Conservation (phyloP, 2,797 vertebrate species). For the Ispidina lecontei region DNA sequence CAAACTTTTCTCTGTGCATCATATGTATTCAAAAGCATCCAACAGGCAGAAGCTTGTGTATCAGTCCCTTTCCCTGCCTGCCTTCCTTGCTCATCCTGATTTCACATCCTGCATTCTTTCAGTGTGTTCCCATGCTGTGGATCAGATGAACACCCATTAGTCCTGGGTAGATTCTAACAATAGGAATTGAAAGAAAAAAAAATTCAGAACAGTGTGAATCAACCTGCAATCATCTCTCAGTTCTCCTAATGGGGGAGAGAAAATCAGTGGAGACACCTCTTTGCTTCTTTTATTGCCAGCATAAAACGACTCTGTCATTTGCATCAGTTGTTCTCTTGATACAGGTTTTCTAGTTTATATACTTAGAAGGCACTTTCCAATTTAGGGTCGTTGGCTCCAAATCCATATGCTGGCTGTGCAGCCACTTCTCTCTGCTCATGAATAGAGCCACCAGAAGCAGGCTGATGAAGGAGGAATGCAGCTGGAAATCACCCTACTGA, state of each 20-base stretch:
- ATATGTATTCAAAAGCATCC: neutral
- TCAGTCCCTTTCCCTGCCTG: neutral
- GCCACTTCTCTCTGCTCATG: neutral
- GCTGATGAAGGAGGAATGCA: slow-evolving; percentile 6
- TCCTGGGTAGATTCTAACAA: slow-evolving; percentile 23
- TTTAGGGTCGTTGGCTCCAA: slow-evolving; percentile 12
- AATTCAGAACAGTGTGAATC: slow-evolving; percentile 14
- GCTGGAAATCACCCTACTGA: neutral
- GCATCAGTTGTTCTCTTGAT: slow-evolving; percentile 30
- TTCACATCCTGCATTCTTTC: slow-evolving; percentile 2
- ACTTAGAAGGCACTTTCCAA: slow-evolving; percentile 23
- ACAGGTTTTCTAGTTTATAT: slow-evolving; percentile 34
- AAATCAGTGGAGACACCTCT: slow-evolving; percentile 42
- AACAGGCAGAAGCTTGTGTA: neutral
- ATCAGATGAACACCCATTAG: slow-evolving; percentile 22
- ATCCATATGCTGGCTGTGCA: slow-evolving; percentile 17
- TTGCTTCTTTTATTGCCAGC: slow-evolving; percentile 14
- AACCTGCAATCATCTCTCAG: slow-evolving; percentile 40
- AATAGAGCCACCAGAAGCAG: slow-evolving; percentile 8
- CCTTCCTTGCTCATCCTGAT: neutral
- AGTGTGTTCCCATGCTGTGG: neutral
- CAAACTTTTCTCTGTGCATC: neutral
- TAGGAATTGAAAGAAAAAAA: slow-evolving; percentile 17
- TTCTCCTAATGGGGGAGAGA: slow-evolving; percentile 11
- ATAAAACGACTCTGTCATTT: slow-evolving; percentile 16